Evolutionary conservation across 2,888 invertebrate species (phyloP).

Genomic region (Melinaea marsaeus): DNA sequence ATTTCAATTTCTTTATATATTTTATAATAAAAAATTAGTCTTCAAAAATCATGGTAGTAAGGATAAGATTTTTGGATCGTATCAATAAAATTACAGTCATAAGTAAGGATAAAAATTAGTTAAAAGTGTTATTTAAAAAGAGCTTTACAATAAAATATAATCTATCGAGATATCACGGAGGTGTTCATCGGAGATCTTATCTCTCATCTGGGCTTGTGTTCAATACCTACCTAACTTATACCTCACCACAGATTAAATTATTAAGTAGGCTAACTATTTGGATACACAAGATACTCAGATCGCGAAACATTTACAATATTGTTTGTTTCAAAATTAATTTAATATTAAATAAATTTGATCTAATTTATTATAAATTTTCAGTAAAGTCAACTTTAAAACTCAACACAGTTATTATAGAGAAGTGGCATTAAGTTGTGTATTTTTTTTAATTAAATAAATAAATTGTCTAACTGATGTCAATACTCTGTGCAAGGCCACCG

Average conservation of each 20-base stretch:
- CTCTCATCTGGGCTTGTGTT: constrained; percentile 65
- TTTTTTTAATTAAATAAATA: neutral
- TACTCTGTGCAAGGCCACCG: constrained; percentile 24
- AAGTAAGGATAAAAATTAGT: neutral
- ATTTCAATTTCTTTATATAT: constrained; percentile 5
- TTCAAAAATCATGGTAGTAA: too few relatives aligned
- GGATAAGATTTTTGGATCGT: too few relatives aligned
- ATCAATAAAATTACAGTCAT: neutral
- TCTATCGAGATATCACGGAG: constrained; percentile 38
- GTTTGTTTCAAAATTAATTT: too few relatives aligned
- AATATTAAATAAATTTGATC: too few relatives aligned
- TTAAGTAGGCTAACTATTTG: constrained; percentile 10
- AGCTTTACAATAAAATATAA: constrained; percentile 22
- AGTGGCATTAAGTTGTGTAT: too few relatives aligned
- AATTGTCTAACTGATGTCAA: constrained; percentile 11
- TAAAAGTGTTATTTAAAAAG: constrained; percentile 11
- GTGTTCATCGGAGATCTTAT: constrained; percentile 66
- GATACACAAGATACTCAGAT: too few relatives aligned
- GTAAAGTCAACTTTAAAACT: too few relatives aligned
- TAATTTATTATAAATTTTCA: too few relatives aligned
- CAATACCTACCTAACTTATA: constrained; percentile 33
- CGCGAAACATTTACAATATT: too few relatives aligned
- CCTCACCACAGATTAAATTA: constrained; percentile 22
- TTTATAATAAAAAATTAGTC: neutral
- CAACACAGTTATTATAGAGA: too few relatives aligned